phyloP scores from a whole-genome alignment of 2,113 vertebrate species.

The Eretmochelys imbricata region DNA sequence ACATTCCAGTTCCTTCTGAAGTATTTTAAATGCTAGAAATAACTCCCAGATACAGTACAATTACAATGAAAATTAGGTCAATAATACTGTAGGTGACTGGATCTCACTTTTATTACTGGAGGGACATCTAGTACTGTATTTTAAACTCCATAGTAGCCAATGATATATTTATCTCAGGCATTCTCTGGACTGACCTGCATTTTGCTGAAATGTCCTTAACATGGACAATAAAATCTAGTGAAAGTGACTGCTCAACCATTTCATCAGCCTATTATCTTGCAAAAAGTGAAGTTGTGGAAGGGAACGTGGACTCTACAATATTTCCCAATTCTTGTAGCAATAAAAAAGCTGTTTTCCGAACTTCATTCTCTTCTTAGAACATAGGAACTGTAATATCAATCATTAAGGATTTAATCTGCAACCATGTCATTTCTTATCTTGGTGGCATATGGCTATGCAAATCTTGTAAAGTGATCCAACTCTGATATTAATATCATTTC shows the following conservation, averaged over 20 bases:
- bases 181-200: background rate
- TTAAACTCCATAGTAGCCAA: background rate
- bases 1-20: background rate
- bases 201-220: background rate
- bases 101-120: background rate
- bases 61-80: background rate
- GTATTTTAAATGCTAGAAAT: background rate
- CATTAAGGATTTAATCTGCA: constrained; percentile 18
- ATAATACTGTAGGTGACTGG: background rate
- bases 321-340: background rate
- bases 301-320: background rate
- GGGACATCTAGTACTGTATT: background rate
- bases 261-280: background rate
- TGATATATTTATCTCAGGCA: background rate
- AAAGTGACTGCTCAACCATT: background rate
- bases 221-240: background rate
- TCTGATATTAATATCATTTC: background rate
- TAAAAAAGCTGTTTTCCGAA: background rate
- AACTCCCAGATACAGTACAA: background rate
- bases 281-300: background rate
- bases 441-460: background rate
- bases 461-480: background rate
- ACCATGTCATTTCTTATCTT: background rate
- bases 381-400: background rate
- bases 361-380: background rate